These are phyloP conservation scores for Aptenodytes patagonicus DNA, from an alignment of 2,113 vertebrate genomes.

Conservation along the genomic window DNA sequence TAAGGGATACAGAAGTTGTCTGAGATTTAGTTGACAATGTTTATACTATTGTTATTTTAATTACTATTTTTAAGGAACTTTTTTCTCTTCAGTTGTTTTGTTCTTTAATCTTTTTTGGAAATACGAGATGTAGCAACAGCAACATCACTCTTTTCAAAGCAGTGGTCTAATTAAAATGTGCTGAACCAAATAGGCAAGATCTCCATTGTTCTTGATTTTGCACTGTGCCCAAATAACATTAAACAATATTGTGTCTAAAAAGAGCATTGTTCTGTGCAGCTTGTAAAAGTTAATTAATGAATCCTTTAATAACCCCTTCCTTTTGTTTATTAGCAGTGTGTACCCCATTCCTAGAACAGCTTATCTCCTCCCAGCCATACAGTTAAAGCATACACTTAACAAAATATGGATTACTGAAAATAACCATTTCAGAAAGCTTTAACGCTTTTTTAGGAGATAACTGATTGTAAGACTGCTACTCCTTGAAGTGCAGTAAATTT, in stretches of 20 bases:
- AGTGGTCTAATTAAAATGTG: slow-evolving; percentile 11
- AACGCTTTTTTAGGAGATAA: background rate
- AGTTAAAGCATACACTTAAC: background rate
- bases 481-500: background rate
- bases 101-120: background rate
- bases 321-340: background rate
- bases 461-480: background rate
- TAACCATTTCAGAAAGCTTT: background rate
- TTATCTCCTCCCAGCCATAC: background rate
- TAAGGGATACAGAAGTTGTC: background rate
- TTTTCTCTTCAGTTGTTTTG: background rate
- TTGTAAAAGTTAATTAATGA: background rate
- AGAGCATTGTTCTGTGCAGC: background rate
- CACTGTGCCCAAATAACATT: background rate
- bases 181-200: slow-evolving; percentile 2
- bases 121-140: background rate
- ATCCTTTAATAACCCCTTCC: background rate
- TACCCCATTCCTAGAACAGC: background rate
- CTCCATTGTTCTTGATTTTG: slow-evolving; percentile 11
- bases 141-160: background rate
- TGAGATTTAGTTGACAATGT: background rate
- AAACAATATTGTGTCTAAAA: background rate
- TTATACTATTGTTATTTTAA: slow-evolving; percentile 20
- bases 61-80: slow-evolving; percentile 1
- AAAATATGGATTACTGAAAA: background rate